Evolutionary conservation across 2,797 vertebrate species (phyloP), one percentile per base, ranked within the genome.

Genomic region (Myripristis murdjan): DNA sequence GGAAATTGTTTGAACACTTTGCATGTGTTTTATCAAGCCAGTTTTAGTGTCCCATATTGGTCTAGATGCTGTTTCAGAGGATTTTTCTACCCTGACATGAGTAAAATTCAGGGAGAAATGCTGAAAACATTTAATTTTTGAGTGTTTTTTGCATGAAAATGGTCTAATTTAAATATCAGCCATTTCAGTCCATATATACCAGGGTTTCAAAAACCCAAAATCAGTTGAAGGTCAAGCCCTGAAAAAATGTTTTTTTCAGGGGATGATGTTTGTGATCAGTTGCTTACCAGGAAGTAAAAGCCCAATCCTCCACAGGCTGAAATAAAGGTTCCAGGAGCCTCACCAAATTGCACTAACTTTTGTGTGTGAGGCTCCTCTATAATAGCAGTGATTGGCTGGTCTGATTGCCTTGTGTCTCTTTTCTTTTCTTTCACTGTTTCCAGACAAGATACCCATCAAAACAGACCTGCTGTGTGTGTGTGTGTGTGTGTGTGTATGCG

Each of bases 381-480:
- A 88, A 88, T 63, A 76, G 74, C 55, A 70, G 39, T 73, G 87
- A 90, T 90, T 84, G 83, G 78, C 59, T 52, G 33, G 48, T 33
- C 81, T 74, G 89, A 93, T 92, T 89, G 49, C 63, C 68, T 62
- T 69, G 62, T 88, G 70, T 81, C 63, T 72, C 73, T 74, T 82
- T 86, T 81, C 75, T 93, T 84, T 73, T 80, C 59, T 54, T 55
- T 60, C 58, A 41, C 54, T 81, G 78, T 54, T 79, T 69, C 62
- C 84, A 84, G 79, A 77, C 53, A 62, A 76, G 78, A 82, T 72
- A 66, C 62, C 70, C 75, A 78, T 83, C 88, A 82, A 80, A 88
- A 87, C 84, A 87, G 20, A 41, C 33, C 39, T 10, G 26, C n/a
- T 4, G 9, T n/a, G 44, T 47, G 26, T 41, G 66, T 55, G 20